A percentile compares a stretch with the other conserved stretches of the same genome.
Evolutionary conservation across 2,797 vertebrate species (phyloP).

Genomic region (Pangasius mekongensis): DNA sequence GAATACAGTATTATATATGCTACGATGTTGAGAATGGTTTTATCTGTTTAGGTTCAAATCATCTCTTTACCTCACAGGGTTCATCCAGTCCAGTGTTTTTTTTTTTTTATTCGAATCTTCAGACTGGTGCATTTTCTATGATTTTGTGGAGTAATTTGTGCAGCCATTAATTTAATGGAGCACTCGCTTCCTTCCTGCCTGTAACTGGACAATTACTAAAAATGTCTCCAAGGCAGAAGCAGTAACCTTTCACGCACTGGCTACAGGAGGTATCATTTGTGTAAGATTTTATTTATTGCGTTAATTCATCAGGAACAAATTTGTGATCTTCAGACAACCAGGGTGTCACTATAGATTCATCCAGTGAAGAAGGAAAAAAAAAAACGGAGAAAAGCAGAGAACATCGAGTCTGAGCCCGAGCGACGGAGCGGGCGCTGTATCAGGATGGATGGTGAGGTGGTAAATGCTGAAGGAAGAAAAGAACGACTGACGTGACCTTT

Average conservation of each 20-base stretch:
- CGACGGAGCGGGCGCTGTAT: not conserved
- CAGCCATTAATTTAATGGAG: slow-evolving; percentile 15
- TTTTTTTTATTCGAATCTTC: not conserved
- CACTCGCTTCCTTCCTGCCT: not conserved
- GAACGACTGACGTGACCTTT: not conserved
- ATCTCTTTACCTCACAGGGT: not conserved
- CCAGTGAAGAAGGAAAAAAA: not conserved
- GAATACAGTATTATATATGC: not conserved
- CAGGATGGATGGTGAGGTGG: not conserved
- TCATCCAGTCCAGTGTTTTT: not conserved
- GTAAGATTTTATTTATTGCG: not conserved
- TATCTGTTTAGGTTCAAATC: not conserved
- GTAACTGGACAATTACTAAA: not conserved
- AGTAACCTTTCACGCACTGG: not conserved
- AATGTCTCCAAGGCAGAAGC: not conserved
- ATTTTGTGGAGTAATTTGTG: not conserved
- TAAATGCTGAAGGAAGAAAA: not conserved
- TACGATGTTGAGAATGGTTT: not conserved
- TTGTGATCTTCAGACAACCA: not conserved
- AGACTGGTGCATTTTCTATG: not conserved
- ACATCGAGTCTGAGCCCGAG: not conserved
- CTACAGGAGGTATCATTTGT: not conserved
- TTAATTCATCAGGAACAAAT: slow-evolving; percentile 3
- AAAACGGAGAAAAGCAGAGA: not conserved
- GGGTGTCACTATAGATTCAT: not conserved